Percentiles rank a stretch among this genome's conserved stretches.
Evolutionary conservation across 1,140 invertebrate species (phyloP).

Genomic region (Calephelis virginiensis): DNA sequence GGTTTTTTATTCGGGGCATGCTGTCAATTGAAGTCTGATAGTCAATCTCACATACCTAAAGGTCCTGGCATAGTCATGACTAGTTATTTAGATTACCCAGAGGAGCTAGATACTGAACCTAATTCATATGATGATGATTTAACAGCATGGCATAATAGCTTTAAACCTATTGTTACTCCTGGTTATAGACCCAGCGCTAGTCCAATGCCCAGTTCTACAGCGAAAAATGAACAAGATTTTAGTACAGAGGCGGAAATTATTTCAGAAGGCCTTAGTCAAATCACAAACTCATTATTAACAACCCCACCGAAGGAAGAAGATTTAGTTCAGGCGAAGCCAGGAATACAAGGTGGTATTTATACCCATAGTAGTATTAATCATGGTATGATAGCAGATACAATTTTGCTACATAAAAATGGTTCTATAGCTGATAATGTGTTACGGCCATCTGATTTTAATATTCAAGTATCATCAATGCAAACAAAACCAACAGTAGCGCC

Average conservation of each 20-base stretch:
- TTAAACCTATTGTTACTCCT: slow-evolving; percentile 67
- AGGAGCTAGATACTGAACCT: slow-evolving; percentile 47
- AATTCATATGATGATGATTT: slow-evolving; percentile 66
- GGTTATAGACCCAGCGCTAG: slow-evolving; percentile 56
- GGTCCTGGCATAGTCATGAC: slow-evolving; percentile 70
- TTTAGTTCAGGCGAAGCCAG: slow-evolving; percentile 65
- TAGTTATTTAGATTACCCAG: slow-evolving; percentile 67
- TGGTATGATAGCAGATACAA: slow-evolving; percentile 80
- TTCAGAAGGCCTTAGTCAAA: slow-evolving; percentile 74
- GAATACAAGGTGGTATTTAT: slow-evolving; percentile 60
- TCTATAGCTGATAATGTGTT: slow-evolving; percentile 78
- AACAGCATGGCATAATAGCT: slow-evolving; percentile 66
- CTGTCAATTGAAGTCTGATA: slow-evolving; percentile 81
- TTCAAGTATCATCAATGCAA: slow-evolving; percentile 73
- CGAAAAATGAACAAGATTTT: slow-evolving; percentile 55
- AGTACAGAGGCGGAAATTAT: slow-evolving; percentile 62
- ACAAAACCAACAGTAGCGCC: slow-evolving; percentile 66
- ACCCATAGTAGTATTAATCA: slow-evolving; percentile 80
- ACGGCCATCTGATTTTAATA: slow-evolving; percentile 81
- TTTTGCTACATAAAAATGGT: slow-evolving; percentile 82
- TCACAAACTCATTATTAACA: slow-evolving; percentile 74
- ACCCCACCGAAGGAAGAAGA: slow-evolving; percentile 60
- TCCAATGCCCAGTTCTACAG: slow-evolving; percentile 44
- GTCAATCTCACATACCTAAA: slow-evolving; percentile 70
- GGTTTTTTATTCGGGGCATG: slow-evolving; percentile 95